Conservation (phyloP, 2,113 vertebrate species). For the Fulmarus glacialis region DNA sequence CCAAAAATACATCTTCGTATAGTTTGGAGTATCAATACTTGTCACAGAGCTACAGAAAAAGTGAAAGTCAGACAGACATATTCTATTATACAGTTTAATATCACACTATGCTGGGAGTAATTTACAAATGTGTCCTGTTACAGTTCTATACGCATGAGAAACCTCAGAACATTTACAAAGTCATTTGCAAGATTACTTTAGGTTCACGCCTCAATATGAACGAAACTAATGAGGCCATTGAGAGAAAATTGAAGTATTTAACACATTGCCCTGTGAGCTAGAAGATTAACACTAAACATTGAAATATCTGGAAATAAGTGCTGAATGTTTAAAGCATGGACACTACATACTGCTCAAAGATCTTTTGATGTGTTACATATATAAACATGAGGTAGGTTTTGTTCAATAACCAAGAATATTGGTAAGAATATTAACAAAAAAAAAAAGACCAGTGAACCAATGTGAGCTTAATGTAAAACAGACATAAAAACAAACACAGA, state of each 20-base stretch:
- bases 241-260: background rate
- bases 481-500: background rate
- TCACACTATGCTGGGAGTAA: background rate
- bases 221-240: background rate
- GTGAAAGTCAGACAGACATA: background rate
- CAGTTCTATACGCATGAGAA: background rate
- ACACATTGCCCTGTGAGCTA: background rate
- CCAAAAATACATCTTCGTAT: background rate
- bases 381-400: slow-evolving; percentile 26
- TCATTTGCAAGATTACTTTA: background rate
- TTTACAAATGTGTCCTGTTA: background rate
- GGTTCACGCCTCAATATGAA: background rate
- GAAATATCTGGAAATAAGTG: background rate
- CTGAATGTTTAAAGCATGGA: background rate
- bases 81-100: background rate
- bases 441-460: background rate
- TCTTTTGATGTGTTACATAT: background rate
- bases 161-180: background rate
- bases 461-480: background rate
- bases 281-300: background rate
- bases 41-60: background rate
- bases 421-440: background rate
- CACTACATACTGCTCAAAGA: background rate
- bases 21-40: background rate
- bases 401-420: background rate